Conservation (phyloP, 2,113 vertebrate genomes). For the Lathamus discolor region DNA sequence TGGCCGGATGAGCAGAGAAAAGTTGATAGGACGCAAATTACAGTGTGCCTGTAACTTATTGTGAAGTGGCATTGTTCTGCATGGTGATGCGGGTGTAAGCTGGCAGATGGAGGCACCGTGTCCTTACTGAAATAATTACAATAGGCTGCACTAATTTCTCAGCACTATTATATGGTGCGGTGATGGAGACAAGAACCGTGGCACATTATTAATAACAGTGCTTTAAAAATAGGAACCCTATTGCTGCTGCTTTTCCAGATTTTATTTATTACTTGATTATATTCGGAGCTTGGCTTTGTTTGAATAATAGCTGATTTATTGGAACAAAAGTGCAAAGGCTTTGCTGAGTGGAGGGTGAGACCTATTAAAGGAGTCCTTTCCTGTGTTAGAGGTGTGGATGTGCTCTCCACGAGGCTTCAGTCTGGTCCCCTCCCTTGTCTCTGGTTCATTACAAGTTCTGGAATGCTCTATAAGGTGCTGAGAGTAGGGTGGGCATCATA, state of each 20-base stretch:
- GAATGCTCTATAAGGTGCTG: not conserved
- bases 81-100: not conserved
- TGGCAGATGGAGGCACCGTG: not conserved
- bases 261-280: not conserved
- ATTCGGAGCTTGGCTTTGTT: not conserved
- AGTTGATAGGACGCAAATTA: not conserved
- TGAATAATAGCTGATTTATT: not conserved
- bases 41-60: not conserved
- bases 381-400: not conserved
- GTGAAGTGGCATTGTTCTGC: not conserved
- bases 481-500: not conserved
- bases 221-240: constrained; percentile 1
- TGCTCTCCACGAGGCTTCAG: not conserved
- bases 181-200: not conserved
- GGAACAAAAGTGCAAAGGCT: not conserved
- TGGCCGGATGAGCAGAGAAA: not conserved
- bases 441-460: rapidly evolving
- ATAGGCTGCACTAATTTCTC: not conserved
- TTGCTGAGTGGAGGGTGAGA: not conserved
- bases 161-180: not conserved
- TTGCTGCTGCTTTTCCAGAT: not conserved
- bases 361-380: not conserved
- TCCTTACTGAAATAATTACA: constrained; percentile 23
- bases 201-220: not conserved
- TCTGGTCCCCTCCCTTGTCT: not conserved